Evolutionary conservation across 2,888 invertebrate species (phyloP).

Genomic region (Apamea anceps): DNA sequence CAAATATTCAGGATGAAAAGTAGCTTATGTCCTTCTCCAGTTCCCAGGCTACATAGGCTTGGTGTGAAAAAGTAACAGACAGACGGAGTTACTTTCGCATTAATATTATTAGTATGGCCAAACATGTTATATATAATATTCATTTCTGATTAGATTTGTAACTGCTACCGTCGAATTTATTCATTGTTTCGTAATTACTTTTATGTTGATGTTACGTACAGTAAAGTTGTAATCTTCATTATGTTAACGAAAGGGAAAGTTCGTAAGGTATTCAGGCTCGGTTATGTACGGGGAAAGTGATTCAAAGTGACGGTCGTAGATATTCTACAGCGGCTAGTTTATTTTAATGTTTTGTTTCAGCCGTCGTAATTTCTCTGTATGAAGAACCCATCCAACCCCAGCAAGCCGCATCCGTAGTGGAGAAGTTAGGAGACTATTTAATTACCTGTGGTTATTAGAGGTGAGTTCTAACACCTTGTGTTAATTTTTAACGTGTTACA

Average conservation of each 20-base stretch:
- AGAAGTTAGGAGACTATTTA: slow-evolving; percentile 99
- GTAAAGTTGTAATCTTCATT: slow-evolving; percentile 34
- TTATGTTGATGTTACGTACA: slow-evolving; percentile 29
- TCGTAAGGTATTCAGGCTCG: slow-evolving; percentile 45
- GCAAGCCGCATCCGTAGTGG: slow-evolving; percentile 98
- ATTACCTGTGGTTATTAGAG: slow-evolving; percentile 98
- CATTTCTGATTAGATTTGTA: slow-evolving; percentile 11
- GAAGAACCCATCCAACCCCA: slow-evolving; percentile 99
- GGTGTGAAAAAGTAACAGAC: not conserved
- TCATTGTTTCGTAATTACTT: slow-evolving; percentile 32
- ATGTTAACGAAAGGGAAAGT: slow-evolving; percentile 58
- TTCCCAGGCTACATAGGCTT: not conserved
- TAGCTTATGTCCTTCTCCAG: not conserved
- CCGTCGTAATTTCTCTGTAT: slow-evolving; percentile 98
- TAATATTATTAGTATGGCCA: not conserved
- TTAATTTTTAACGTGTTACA: not conserved
- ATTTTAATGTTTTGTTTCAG: slow-evolving; percentile 90
- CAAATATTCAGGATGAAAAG: not conserved
- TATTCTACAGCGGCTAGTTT: slow-evolving; percentile 47
- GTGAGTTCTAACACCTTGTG: slow-evolving; percentile 77
- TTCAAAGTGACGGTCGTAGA: slow-evolving; percentile 35
- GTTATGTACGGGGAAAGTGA: slow-evolving; percentile 48
- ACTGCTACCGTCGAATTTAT: slow-evolving; percentile 19
- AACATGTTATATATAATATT: slow-evolving; percentile 8
- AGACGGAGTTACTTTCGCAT: not conserved